Conservation (phyloP, 2,113 vertebrate species). For the Lates calcarifer region DNA sequence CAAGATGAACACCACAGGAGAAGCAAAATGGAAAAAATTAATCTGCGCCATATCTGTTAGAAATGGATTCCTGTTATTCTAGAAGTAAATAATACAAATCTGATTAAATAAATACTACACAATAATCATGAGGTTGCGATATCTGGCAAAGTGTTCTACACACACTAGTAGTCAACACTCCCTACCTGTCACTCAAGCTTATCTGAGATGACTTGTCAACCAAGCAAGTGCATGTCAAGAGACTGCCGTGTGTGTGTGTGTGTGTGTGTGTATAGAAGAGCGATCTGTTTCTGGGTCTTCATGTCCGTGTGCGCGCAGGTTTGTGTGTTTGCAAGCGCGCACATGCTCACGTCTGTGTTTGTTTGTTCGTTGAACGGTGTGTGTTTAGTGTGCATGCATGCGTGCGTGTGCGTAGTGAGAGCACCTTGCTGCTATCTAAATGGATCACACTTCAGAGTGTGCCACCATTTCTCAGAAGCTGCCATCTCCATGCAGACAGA, state of each 20-base stretch:
- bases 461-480: slow-evolving; percentile 81
- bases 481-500: slow-evolving; percentile 65
- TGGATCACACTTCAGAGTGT: slow-evolving; percentile 81
- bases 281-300: slow-evolving; percentile 63
- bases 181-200: slow-evolving; percentile 81
- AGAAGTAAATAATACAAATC: slow-evolving; percentile 64
- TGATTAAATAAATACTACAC: slow-evolving; percentile 63
- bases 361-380: slow-evolving; percentile 59
- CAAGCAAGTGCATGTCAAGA: slow-evolving; percentile 76
- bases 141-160: slow-evolving; percentile 62
- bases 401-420: slow-evolving; percentile 36
- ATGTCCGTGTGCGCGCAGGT: slow-evolving; percentile 25
- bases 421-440: slow-evolving; percentile 79
- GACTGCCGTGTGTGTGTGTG: slow-evolving; percentile 44
- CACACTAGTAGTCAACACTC: slow-evolving; percentile 74
- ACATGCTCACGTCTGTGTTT: slow-evolving; percentile 24
- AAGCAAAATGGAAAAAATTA: neutral
- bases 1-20: slow-evolving; percentile 38
- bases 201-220: slow-evolving; percentile 84
- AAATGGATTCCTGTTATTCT: slow-evolving; percentile 52
- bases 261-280: slow-evolving; percentile 42
- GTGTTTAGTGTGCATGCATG: slow-evolving; percentile 40
- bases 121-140: slow-evolving; percentile 68
- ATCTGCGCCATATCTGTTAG: slow-evolving; percentile 21
- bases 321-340: slow-evolving; percentile 40